Percentiles rank a stretch among this genome's conserved stretches.
These are phyloP conservation scores for Drosophila atripex DNA, from an alignment of 2,888 invertebrate genomes.

Conservation along the genomic window DNA sequence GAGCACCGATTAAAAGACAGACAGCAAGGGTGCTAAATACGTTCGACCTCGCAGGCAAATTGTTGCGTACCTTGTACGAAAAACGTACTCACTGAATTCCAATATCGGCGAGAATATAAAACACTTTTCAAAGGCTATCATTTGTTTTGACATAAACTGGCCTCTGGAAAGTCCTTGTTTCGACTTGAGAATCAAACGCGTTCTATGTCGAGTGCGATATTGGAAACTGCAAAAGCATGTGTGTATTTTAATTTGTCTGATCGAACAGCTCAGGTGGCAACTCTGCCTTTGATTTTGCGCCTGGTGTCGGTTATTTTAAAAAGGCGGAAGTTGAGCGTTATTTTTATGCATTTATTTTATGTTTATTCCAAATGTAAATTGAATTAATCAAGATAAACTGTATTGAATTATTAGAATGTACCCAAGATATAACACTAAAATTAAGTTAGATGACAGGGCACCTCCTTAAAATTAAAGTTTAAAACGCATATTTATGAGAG, in stretches of 20 bases:
- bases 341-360: not conserved
- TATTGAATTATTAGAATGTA: too few species aligned
- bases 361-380: too few species aligned
- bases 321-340: constrained; percentile 3
- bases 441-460: too few species aligned
- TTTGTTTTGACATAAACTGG: not conserved
- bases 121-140: constrained; percentile 6
- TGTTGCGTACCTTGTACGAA: constrained; percentile 17
- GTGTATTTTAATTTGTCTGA: constrained; percentile 69
- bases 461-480: too few species aligned
- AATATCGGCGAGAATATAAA: not conserved
- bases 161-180: constrained; percentile 15
- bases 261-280: constrained; percentile 66
- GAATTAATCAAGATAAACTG: too few species aligned
- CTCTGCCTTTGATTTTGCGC: constrained; percentile 43
- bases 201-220: constrained; percentile 50
- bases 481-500: too few species aligned
- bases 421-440: too few species aligned
- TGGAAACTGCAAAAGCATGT: constrained; percentile 69
- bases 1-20: not conserved
- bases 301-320: constrained; percentile 60
- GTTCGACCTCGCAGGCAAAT: constrained; percentile 34
- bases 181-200: constrained; percentile 15
- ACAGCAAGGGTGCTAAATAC: constrained; percentile 29
- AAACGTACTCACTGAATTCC: not conserved